phyloP scores from a whole-genome alignment of 2,888 invertebrate species.

The Campaea margaritaria region DNA sequence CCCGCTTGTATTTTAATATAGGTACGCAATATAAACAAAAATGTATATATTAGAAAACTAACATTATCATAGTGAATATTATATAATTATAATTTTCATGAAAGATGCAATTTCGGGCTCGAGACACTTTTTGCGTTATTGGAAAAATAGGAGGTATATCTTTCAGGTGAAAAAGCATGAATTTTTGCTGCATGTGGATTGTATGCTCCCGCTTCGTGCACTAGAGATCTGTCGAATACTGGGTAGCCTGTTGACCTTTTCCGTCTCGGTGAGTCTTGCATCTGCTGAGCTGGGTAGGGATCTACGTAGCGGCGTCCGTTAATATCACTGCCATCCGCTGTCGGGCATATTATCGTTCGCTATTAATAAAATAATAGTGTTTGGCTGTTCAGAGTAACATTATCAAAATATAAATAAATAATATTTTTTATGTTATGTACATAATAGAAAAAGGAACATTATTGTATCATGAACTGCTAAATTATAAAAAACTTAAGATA shows the following conservation, averaged over 20 bases:
- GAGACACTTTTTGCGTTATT: constrained; percentile 55
- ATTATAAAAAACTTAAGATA: too few species aligned
- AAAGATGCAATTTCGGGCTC: constrained; percentile 50
- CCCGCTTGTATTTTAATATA: constrained; percentile 19
- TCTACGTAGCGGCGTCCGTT: constrained; percentile 76
- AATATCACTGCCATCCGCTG: constrained; percentile 82
- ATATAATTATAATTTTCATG: constrained; percentile 31
- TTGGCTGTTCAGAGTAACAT: constrained; percentile 40
- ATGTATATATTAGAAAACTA: constrained; percentile 5
- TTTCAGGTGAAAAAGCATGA: constrained; percentile 71
- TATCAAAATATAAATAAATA: neutral
- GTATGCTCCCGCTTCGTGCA: constrained; percentile 53
- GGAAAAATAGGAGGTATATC: constrained; percentile 75
- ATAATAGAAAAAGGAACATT: too few species aligned
- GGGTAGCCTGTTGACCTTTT: constrained; percentile 72
- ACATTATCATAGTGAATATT: neutral
- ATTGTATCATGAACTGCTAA: too few species aligned
- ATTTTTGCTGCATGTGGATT: constrained; percentile 64
- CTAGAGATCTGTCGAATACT: constrained; percentile 58
- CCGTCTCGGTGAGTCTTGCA: constrained; percentile 78
- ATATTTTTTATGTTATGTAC: too few species aligned
- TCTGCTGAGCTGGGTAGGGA: constrained; percentile 77
- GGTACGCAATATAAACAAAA: neutral
- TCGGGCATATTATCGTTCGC: constrained; percentile 74
- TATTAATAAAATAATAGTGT: constrained; percentile 69